Evolutionary conservation across 2,888 invertebrate genomes (phyloP).

Genomic region (Sericinus montela): DNA sequence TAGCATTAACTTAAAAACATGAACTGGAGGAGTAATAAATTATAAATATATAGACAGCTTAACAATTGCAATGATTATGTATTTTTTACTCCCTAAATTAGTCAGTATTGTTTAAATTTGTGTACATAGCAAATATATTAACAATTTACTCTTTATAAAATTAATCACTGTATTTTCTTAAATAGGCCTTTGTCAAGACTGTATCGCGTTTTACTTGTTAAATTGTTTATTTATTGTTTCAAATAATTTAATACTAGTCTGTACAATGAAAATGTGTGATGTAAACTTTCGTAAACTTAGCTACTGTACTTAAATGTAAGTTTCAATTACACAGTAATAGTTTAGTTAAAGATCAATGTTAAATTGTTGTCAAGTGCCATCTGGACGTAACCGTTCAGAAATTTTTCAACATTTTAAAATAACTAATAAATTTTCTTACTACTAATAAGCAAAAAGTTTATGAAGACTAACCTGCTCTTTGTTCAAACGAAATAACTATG

Average conservation of each 20-base stretch:
- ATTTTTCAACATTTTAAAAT: not conserved
- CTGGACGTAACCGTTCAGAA: conserved; percentile 14
- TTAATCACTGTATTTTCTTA: not conserved
- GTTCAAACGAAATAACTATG: conserved; percentile 3
- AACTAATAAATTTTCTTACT: too few species aligned
- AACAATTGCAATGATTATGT: conserved; percentile 2
- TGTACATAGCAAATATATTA: conserved; percentile 16
- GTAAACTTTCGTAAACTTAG: conserved; percentile 32
- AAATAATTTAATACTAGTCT: conserved; percentile 47
- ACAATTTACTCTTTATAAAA: conserved; percentile 4
- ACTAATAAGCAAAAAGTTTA: too few species aligned
- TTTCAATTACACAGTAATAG: not conserved
- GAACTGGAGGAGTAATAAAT: too few species aligned
- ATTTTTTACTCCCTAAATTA: conserved; percentile 8
- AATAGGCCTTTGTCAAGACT: conserved; percentile 38
- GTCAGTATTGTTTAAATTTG: conserved; percentile 19
- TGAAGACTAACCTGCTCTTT: conserved; percentile 5
- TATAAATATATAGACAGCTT: not conserved
- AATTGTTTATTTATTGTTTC: conserved; percentile 45
- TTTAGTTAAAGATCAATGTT: not conserved
- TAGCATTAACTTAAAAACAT: not conserved
- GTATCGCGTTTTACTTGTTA: conserved; percentile 41
- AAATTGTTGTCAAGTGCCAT: conserved; percentile 23
- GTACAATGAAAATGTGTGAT: conserved; percentile 34
- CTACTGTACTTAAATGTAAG: conserved; percentile 28